Conservation (phyloP, 2,888 invertebrate genomes). For the Athetis lepigone region DNA sequence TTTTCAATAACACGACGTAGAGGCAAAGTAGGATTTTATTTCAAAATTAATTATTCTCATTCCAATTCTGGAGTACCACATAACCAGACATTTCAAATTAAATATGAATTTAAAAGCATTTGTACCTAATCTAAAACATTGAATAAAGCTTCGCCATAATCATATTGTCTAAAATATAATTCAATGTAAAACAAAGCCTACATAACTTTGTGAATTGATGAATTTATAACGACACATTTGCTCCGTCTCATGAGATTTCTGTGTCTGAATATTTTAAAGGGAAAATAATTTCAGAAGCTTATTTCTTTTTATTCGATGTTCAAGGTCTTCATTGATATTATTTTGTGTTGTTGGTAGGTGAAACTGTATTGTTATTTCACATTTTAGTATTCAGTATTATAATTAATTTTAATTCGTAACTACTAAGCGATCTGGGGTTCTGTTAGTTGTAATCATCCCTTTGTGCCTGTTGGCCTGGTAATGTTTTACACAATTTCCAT, state of each 20-base stretch:
- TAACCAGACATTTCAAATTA: background rate
- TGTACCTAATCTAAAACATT: slow-evolving; percentile 1
- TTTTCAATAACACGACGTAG: too few relatives aligned
- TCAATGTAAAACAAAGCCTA: slow-evolving; percentile 20
- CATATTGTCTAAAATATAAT: slow-evolving; percentile 36
- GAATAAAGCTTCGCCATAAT: slow-evolving; percentile 18
- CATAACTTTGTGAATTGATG: slow-evolving; percentile 40
- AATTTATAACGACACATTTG: slow-evolving; percentile 50
- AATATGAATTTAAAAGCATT: slow-evolving; percentile 11
- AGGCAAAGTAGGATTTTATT: too few relatives aligned
- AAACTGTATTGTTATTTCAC: slow-evolving; percentile 38
- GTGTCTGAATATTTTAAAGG: slow-evolving; percentile 38
- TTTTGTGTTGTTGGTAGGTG: slow-evolving; percentile 30
- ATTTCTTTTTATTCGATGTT: slow-evolving; percentile 20
- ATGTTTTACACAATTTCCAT: too few relatives aligned
- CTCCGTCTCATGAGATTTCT: slow-evolving; percentile 24
- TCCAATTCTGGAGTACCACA: too few relatives aligned
- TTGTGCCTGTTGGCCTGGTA: too few relatives aligned
- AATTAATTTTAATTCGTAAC: too few relatives aligned
- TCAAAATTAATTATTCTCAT: too few relatives aligned
- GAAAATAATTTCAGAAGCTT: slow-evolving; percentile 29
- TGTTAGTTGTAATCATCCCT: too few relatives aligned
- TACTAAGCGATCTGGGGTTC: too few relatives aligned
- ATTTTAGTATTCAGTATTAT: too few relatives aligned
- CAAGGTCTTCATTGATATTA: slow-evolving; percentile 25